phyloP scores from a whole-genome alignment of 1,140 invertebrate genomes.

The Drosophila nikananu region DNA sequence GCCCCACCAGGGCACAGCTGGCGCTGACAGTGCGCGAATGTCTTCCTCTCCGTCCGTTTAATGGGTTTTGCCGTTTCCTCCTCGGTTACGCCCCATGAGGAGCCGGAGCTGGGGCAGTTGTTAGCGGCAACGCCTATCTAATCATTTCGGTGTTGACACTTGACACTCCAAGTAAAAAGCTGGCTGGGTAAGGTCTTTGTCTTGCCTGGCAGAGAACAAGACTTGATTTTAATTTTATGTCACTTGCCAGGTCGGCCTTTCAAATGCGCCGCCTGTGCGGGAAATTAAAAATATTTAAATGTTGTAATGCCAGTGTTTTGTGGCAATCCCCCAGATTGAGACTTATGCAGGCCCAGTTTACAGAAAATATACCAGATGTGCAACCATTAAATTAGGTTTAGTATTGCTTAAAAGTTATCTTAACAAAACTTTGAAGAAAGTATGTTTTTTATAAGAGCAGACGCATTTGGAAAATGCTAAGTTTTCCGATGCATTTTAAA shows the following conservation, averaged over 20 bases:
- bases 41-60: constrained; percentile 48
- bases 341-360: background rate
- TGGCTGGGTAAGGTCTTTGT: constrained; percentile 36
- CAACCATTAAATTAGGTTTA: background rate
- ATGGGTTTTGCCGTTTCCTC: constrained; percentile 53
- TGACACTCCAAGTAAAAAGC: constrained; percentile 68
- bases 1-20: constrained; percentile 47
- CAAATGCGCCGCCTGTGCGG: constrained; percentile 1
- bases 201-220: constrained; percentile 41
- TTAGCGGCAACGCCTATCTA: constrained; percentile 71
- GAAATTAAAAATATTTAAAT: constrained; percentile 6
- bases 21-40: constrained; percentile 59
- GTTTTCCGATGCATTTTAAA: no score
- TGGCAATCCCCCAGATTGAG: background rate
- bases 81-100: constrained; percentile 47
- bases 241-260: constrained; percentile 16
- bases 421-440: background rate
- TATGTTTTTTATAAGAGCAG: background rate
- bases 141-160: constrained; percentile 83
- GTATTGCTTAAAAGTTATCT: background rate
- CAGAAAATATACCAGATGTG: background rate
- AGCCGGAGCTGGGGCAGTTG: background rate
- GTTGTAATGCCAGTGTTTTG: constrained; percentile 17
- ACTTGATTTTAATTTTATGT: constrained; percentile 54
- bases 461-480: background rate